These are phyloP conservation scores for Pseudochromis fuscus DNA, from an alignment of 2,797 vertebrate genomes.

Conservation along the genomic window DNA sequence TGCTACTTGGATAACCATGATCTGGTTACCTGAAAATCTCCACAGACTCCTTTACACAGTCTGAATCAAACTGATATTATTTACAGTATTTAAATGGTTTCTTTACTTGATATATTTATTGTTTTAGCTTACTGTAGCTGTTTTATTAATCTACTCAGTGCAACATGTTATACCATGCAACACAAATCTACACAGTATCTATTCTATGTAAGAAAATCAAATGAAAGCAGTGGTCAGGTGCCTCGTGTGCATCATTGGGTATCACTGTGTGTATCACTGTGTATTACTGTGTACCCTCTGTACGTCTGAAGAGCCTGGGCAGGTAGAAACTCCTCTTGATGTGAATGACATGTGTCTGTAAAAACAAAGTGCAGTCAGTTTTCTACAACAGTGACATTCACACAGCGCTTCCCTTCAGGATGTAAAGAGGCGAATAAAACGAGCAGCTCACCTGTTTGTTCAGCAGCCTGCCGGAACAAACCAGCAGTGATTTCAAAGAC, in stretches of 20 bases:
- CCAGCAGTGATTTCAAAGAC: conserved; percentile 65
- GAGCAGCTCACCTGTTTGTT: conserved; percentile 67
- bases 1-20: no score
- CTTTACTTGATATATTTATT: no score
- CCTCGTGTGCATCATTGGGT: background rate
- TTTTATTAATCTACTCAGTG: no score
- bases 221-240: background rate
- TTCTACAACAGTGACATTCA: conserved; percentile 18
- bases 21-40: no score
- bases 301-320: conserved; percentile 58
- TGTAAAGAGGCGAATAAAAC: background rate
- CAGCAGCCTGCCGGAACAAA: conserved; percentile 57
- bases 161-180: no score
- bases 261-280: no score
- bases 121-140: no score
- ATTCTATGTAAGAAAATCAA: no score
- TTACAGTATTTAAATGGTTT: no score
- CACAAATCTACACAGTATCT: no score
- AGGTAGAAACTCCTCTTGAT: conserved; percentile 72
- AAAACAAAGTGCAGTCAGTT: background rate
- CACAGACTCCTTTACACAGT: no score
- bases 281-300: conserved; percentile 71
- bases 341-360: conserved; percentile 62
- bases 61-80: no score
- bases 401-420: background rate